Conservation (phyloP, 2,888 invertebrate species). For the Apantesis nais region DNA sequence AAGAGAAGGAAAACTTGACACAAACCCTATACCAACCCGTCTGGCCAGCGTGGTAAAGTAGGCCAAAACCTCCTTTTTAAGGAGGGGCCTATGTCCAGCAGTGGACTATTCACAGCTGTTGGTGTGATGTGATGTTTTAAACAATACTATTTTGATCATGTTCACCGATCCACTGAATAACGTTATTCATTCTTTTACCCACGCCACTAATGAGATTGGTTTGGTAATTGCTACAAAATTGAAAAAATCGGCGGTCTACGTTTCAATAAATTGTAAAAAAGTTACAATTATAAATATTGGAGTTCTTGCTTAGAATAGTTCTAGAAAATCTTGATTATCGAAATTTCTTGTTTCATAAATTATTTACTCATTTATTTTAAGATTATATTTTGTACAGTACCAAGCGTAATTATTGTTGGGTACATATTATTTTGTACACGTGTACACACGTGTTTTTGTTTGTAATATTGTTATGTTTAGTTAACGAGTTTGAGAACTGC, state of each 20-base stretch:
- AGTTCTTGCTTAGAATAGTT: slow-evolving; percentile 1
- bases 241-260: slow-evolving; percentile 7
- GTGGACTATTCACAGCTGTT: too few relatives aligned
- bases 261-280: slow-evolving; percentile 4
- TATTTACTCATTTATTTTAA: too few relatives aligned
- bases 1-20: too few relatives aligned
- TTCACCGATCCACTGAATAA: slow-evolving; percentile 6
- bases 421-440: not conserved
- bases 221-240: slow-evolving; percentile 11
- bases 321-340: not conserved
- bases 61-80: too few relatives aligned
- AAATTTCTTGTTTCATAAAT: not conserved
- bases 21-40: too few relatives aligned
- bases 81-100: too few relatives aligned
- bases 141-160: slow-evolving; percentile 8
- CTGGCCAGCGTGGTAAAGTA: too few relatives aligned
- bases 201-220: slow-evolving; percentile 4
- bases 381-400: too few relatives aligned
- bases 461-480: not conserved
- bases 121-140: too few relatives aligned
- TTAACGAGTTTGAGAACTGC: not conserved
- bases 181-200: slow-evolving; percentile 13
- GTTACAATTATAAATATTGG: not conserved
- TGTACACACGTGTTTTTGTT: not conserved
- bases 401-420: not conserved